phyloP scores from a whole-genome alignment of 92 coral and sea anemone species.

The Palythoa heliodiscus region DNA sequence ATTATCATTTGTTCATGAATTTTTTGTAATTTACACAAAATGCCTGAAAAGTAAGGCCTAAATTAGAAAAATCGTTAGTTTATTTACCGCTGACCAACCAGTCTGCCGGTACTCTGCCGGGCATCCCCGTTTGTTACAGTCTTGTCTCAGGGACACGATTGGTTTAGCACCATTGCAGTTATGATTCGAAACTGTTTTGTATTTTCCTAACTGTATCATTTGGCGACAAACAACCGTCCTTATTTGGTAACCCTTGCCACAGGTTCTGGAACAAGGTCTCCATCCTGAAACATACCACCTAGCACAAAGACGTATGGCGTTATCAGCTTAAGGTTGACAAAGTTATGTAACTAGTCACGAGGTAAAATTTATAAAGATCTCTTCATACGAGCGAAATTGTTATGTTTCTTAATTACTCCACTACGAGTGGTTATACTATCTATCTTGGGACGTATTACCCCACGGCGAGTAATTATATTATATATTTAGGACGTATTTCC shows the following conservation, averaged over 20 bases:
- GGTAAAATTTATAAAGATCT: too few relatives aligned
- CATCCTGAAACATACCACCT: conserved; percentile 40
- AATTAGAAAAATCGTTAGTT: not conserved
- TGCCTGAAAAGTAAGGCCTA: not conserved
- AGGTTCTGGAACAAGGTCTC: conserved; percentile 24
- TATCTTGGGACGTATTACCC: too few relatives aligned
- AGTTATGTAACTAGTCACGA: too few relatives aligned
- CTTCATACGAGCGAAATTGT: too few relatives aligned
- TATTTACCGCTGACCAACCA: conserved; percentile 32
- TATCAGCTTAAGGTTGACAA: too few relatives aligned
- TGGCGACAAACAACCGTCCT: conserved; percentile 16
- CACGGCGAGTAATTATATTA: too few relatives aligned
- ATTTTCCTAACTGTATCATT: conserved; percentile 25
- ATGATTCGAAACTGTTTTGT: not conserved
- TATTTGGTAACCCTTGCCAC: conserved; percentile 35
- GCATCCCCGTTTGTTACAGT: conserved; percentile 27
- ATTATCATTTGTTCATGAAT: too few relatives aligned
- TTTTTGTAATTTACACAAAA: too few relatives aligned
- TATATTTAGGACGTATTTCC: too few relatives aligned
- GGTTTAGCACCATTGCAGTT: conserved; percentile 18
- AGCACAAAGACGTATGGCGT: not conserved
- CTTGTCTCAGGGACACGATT: conserved; percentile 3
- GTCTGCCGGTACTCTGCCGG: conserved; percentile 34
- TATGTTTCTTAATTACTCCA: too few relatives aligned
- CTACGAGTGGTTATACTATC: too few relatives aligned